These are phyloP conservation scores for Otus scops DNA, from an alignment of 2,797 vertebrate genomes.

Conservation along the genomic window DNA sequence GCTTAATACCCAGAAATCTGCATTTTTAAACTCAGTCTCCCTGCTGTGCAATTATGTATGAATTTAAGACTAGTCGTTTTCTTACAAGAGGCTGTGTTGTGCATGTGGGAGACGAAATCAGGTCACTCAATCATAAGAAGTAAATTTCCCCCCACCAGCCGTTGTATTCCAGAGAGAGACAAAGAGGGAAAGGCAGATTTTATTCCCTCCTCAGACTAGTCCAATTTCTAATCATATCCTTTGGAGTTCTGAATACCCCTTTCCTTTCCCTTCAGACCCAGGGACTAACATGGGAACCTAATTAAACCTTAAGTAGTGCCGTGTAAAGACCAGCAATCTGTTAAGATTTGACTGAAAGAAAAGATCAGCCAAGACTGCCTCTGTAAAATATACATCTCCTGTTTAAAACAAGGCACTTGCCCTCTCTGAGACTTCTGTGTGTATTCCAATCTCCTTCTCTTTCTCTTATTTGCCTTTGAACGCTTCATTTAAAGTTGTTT, in stretches of 20 bases:
- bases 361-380: not conserved
- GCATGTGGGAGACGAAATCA: slow-evolving; percentile 68
- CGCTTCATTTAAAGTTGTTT: not conserved
- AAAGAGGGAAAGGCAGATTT: slow-evolving; percentile 16
- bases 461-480: not conserved
- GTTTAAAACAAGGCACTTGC: not conserved
- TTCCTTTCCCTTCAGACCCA: slow-evolving; percentile 19
- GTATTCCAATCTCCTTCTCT: not conserved
- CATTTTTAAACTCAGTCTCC: slow-evolving; percentile 69
- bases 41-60: slow-evolving; percentile 75
- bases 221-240: slow-evolving; percentile 36
- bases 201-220: slow-evolving; percentile 33
- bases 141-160: slow-evolving; percentile 50
- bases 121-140: slow-evolving; percentile 67
- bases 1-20: slow-evolving; percentile 70
- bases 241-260: slow-evolving; percentile 34
- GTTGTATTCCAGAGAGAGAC: slow-evolving; percentile 28
- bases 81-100: slow-evolving; percentile 53
- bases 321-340: not conserved
- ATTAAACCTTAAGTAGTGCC: slow-evolving; percentile 20
- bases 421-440: not conserved
- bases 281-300: not conserved
- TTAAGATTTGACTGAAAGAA: not conserved
- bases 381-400: not conserved
- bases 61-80: slow-evolving; percentile 66